phyloP scores from a whole-genome alignment of 1,140 invertebrate species.

The Cydia strobilella region DNA sequence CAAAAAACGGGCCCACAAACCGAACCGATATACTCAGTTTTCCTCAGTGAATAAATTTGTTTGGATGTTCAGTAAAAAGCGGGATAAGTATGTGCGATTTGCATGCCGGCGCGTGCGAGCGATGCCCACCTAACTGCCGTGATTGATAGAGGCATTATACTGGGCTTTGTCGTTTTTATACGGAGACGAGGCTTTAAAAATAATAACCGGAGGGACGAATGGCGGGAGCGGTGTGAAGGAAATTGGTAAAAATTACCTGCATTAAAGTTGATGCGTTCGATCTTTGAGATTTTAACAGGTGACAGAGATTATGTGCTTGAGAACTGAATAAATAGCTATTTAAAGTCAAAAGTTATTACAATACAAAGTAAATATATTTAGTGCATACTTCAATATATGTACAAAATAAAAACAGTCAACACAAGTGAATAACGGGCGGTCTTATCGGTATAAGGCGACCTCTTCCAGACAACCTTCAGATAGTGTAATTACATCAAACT shows the following conservation, averaged over 20 bases:
- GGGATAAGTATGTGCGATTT: conserved; percentile 58
- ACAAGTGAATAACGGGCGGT: too few relatives aligned
- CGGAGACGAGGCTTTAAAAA: conserved; percentile 17
- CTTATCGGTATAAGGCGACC: too few relatives aligned
- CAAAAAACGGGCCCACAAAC: conserved; percentile 27
- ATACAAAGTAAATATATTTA: too few relatives aligned
- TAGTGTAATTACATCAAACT: too few relatives aligned
- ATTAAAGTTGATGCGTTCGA: neutral
- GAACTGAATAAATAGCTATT: too few relatives aligned
- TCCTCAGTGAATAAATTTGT: conserved; percentile 66
- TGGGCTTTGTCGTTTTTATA: conserved; percentile 30
- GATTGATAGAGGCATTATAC: conserved; percentile 31
- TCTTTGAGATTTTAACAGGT: neutral
- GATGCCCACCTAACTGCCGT: conserved; percentile 43
- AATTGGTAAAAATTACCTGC: conserved; percentile 12
- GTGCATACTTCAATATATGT: too few relatives aligned
- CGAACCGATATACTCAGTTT: conserved; percentile 44
- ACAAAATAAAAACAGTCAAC: too few relatives aligned
- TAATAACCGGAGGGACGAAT: conserved; percentile 17
- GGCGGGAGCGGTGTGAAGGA: neutral
- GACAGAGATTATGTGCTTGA: neutral
- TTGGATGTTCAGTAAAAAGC: conserved; percentile 64
- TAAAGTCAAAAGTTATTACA: too few relatives aligned
- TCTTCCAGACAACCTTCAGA: too few relatives aligned
- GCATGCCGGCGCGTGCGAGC: conserved; percentile 58